Conservation (phyloP, 2,113 vertebrate genomes). For the Ceratotherium simum region DNA sequence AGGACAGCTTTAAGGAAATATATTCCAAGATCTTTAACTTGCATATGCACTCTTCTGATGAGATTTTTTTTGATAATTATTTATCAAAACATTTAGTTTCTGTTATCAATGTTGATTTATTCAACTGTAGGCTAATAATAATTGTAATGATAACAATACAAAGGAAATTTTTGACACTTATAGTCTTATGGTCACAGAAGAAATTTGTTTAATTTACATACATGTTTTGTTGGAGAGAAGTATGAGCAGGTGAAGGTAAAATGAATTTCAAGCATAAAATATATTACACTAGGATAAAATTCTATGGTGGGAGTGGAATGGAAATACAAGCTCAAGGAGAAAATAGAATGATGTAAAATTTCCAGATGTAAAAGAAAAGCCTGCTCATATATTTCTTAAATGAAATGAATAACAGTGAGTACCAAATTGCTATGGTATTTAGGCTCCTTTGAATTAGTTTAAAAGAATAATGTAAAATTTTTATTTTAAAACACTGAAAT, state of each 20-base stretch:
- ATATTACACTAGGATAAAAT: not conserved
- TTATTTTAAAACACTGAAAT: conserved; percentile 3
- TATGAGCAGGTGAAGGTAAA: not conserved
- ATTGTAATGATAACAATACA: not conserved
- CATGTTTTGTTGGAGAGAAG: not conserved
- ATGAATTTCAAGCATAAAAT: not conserved
- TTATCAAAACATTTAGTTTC: not conserved
- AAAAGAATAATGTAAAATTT: conserved; percentile 19
- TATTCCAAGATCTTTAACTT: not conserved
- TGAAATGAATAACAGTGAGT: not conserved
- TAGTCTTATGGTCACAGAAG: not conserved
- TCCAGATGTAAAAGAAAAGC: not conserved
- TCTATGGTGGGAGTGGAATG: not conserved
- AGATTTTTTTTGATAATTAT: not conserved
- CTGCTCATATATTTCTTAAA: not conserved
- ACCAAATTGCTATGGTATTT: not conserved
- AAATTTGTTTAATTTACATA: not conserved
- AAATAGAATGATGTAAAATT: not conserved
- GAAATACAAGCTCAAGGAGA: not conserved
- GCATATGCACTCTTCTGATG: not conserved
- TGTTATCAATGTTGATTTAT: not conserved
- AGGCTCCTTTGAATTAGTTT: not conserved
- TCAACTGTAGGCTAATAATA: not conserved
- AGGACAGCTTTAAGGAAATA: not conserved
- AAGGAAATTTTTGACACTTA: not conserved